These are phyloP conservation scores for Chouioia cunea DNA, from an alignment of 2,888 invertebrate genomes.

Conservation along the genomic window DNA sequence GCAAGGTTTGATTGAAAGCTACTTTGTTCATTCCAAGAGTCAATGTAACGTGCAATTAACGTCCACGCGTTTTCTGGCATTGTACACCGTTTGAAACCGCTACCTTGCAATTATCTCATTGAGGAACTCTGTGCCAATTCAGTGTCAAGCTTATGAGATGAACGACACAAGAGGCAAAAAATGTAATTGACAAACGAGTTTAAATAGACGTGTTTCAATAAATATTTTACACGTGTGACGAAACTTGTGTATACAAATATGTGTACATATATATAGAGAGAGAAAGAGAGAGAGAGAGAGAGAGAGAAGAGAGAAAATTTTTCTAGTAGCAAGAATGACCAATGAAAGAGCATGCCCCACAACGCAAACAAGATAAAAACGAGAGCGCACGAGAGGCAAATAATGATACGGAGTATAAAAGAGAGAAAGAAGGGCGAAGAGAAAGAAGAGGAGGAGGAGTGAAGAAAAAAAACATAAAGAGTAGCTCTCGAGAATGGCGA, in stretches of 20 bases:
- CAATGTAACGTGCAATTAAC: too few relatives aligned
- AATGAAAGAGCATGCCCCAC: neutral
- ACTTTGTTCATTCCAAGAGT: too few relatives aligned
- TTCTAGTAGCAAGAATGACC: neutral
- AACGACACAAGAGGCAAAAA: too few relatives aligned
- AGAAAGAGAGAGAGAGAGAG: constrained; percentile 2
- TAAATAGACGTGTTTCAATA: too few relatives aligned
- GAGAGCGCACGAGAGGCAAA: constrained; percentile 2
- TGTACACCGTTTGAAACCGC: neutral
- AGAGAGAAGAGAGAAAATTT: neutral
- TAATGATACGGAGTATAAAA: neutral
- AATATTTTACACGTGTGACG: too few relatives aligned
- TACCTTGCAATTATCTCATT: constrained; percentile 16
- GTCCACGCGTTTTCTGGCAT: too few relatives aligned
- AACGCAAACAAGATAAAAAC: neutral
- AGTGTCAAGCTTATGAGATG: too few relatives aligned
- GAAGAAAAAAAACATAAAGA: constrained; percentile 1
- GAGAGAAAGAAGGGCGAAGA: neutral
- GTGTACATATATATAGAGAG: too few relatives aligned
- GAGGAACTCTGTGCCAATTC: neutral
- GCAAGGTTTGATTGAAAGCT: too few relatives aligned
- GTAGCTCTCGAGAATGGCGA: neutral
- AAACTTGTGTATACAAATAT: too few relatives aligned
- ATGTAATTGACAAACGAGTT: too few relatives aligned
- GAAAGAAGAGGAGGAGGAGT: constrained; percentile 10